These are phyloP conservation scores for Girardinichthys multiradiatus DNA, from an alignment of 2,113 vertebrate species.

Conservation along the genomic window DNA sequence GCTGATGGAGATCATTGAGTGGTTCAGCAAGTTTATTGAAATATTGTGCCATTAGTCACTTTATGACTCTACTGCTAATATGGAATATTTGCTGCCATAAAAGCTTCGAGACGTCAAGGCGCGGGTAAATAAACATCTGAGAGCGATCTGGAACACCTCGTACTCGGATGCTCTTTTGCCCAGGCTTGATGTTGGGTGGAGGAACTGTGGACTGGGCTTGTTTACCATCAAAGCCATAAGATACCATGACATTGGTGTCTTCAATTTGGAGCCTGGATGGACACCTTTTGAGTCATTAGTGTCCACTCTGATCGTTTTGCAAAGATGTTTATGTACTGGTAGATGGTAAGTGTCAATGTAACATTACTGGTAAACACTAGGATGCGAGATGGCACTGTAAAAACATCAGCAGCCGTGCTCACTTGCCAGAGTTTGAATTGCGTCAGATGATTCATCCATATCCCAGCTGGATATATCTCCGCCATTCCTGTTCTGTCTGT, in stretches of 20 bases:
- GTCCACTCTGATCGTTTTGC: not conserved
- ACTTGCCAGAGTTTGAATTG: not conserved
- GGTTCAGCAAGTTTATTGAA: too few species aligned
- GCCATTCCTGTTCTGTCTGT: slow-evolving; percentile 6
- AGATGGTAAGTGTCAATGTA: not conserved
- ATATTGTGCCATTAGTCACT: too few species aligned
- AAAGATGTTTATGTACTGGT: not conserved
- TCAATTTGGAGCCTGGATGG: not conserved
- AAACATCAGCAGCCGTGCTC: not conserved
- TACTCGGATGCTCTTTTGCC: too few species aligned
- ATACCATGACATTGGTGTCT: not conserved
- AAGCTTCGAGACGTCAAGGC: not conserved
- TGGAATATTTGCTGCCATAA: not conserved
- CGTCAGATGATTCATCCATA: not conserved
- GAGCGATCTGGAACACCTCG: too few species aligned
- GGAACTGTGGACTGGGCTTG: too few species aligned
- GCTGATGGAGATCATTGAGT: too few species aligned
- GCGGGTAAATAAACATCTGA: not conserved
- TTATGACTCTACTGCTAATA: not conserved
- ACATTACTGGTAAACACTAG: not conserved
- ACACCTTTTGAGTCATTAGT: not conserved
- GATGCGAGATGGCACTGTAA: not conserved
- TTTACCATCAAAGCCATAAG: not conserved
- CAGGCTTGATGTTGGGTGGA: too few species aligned
- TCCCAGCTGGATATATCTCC: not conserved